Evolutionary conservation across 2,888 invertebrate species (phyloP), one percentile per base, ranked within the genome.

Genomic region (Eubasilissa splendida): DNA sequence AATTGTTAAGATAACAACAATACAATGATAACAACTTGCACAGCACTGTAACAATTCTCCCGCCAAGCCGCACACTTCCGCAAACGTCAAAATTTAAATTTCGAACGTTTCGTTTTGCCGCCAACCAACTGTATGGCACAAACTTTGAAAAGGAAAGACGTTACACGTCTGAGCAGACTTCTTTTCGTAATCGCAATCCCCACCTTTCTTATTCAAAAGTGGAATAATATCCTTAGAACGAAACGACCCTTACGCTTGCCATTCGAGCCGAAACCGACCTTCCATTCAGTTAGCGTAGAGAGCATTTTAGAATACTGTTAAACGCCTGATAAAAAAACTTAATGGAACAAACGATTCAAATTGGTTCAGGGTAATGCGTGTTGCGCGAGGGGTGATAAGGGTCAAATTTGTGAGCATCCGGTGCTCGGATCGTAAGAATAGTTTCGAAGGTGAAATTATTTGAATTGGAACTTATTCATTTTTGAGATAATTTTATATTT

Each of bases 101-200:
- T 33, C 14, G 60, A 75, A 79, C 68, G 50, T 74, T 59, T 76
- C 76, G 60, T 53, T 82, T 79, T 82, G 76, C 82, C 75, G 83
- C 80, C 83, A 83, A 79, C 71, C 77, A 83, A 83, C 81, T 79
- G 81, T 83, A 81, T 79, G 83, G 83, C 83, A 83, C 81, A 75
- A 80, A 79, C 80, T 82, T 82, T 71, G 76, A 78, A 80, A 81
- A 68, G 83, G 81, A 83, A 83, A 83, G 83, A 83, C 83, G 83
- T 83, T 83, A 83, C 66, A 76, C 74, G 79, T 80, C 76, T 78
- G 78, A 71, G 68, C 66, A 59, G 73, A 80, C 65, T 74, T 80
- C 80, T 83, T 82, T 79, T 77, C 59, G 76, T 73, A 79, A 79
- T 77, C 58, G 77, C 80, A 81, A 53, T 53, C 80, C 83, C 79